Conservation (phyloP, 64 coral and sea anemone genomes). For the Pachyseris speciosa region DNA sequence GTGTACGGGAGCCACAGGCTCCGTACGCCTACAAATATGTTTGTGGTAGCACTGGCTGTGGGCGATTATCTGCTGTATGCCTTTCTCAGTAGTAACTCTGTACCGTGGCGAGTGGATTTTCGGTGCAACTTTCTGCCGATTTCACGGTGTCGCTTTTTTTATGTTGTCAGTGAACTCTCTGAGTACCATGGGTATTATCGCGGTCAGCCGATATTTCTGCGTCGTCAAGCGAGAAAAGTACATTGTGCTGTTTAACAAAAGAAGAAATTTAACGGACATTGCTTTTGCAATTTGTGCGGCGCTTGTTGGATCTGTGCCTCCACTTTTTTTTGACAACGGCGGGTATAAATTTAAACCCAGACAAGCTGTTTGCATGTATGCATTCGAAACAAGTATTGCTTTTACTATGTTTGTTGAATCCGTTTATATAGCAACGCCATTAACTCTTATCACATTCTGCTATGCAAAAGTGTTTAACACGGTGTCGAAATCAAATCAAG, state of each 20-base stretch:
- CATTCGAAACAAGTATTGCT: slow-evolving; percentile 58
- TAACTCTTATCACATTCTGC: slow-evolving; percentile 51
- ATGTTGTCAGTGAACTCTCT: slow-evolving; percentile 8
- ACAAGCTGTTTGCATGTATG: slow-evolving; percentile 74
- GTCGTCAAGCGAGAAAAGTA: slow-evolving; percentile 28
- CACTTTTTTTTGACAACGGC: slow-evolving; percentile 27
- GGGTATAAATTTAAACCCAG: slow-evolving; percentile 63
- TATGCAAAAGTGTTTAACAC: slow-evolving; percentile 46
- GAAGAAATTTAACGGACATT: slow-evolving; percentile 36
- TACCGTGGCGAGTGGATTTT: too few relatives aligned
- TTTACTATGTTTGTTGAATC: slow-evolving; percentile 63
- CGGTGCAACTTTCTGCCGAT: background rate
- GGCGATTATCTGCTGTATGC: background rate
- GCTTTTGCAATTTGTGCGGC: background rate
- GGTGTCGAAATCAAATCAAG: slow-evolving; percentile 53
- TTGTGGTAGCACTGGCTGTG: background rate
- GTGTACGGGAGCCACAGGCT: slow-evolving; percentile 12
- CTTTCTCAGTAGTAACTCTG: slow-evolving; percentile 8
- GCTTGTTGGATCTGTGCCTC: slow-evolving; percentile 54
- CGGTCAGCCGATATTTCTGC: slow-evolving; percentile 53
- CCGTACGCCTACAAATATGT: background rate
- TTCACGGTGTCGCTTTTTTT: slow-evolving; percentile 40
- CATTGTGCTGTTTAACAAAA: background rate
- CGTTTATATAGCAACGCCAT: slow-evolving; percentile 11
- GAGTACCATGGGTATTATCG: slow-evolving; percentile 22